A percentile compares a stretch with the other conserved stretches of the same genome.
These are phyloP conservation scores for Leptinotarsa texana DNA, from an alignment of 1,140 invertebrate species.

Conservation along the genomic window DNA sequence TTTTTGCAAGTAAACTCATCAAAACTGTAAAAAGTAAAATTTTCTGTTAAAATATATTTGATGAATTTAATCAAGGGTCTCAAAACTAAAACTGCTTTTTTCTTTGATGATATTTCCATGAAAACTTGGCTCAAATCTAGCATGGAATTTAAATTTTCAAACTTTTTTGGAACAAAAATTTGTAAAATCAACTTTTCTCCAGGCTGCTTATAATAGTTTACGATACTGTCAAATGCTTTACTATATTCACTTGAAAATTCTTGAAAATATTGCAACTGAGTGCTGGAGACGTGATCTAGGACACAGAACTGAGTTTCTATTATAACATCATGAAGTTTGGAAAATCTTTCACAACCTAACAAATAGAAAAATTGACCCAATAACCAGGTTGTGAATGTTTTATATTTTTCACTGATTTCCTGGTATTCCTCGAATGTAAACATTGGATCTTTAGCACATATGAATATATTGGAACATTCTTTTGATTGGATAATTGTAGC, in stretches of 20 bases:
- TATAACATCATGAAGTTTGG: constrained; percentile 58
- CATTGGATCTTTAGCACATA: constrained; percentile 54
- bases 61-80: constrained; percentile 46
- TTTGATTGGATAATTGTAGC: constrained; percentile 59
- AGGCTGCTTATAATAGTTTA: constrained; percentile 54
- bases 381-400: constrained; percentile 62
- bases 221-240: constrained; percentile 53
- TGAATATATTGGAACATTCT: constrained; percentile 60
- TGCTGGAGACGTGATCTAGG: constrained; percentile 57
- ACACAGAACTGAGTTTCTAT: constrained; percentile 61
- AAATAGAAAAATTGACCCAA: constrained; percentile 62
- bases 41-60: constrained; percentile 41
- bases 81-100: constrained; percentile 38
- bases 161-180: constrained; percentile 56
- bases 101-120: constrained; percentile 41
- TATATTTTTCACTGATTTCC: constrained; percentile 52
- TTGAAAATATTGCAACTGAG: constrained; percentile 58
- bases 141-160: constrained; percentile 55
- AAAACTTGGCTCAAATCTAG: constrained; percentile 57
- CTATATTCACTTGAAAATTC: constrained; percentile 58
- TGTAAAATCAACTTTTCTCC: constrained; percentile 46
- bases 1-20: constrained; percentile 28
- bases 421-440: constrained; percentile 56
- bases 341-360: constrained; percentile 58
- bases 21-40: constrained; percentile 40